phyloP scores from a whole-genome alignment of 23 tunicate genomes.

The Clavelina lepadiformis region DNA sequence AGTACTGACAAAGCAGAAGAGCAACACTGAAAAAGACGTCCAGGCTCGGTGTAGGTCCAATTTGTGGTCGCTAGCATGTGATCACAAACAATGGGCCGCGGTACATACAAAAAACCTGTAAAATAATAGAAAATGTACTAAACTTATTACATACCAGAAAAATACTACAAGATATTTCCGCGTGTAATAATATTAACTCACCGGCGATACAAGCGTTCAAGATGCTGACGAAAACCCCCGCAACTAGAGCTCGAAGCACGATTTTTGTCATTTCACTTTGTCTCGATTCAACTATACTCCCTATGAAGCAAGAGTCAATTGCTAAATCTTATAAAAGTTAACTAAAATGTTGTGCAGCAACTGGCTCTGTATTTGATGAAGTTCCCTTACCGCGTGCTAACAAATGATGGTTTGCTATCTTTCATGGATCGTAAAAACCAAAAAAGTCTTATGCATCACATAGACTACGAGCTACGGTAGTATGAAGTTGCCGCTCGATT shows the following conservation, averaged over 20 bases:
- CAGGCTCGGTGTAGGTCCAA: conserved; percentile 43
- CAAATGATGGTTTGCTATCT: no score
- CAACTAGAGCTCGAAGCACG: conserved; percentile 63
- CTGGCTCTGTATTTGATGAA: no score
- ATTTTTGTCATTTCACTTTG: conserved; percentile 92
- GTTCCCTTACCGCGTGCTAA: no score
- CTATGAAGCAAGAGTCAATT: conserved; percentile 3
- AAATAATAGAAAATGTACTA: no score
- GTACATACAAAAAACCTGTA: conserved; percentile 61
- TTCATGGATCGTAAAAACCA: no score
- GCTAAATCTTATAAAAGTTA: background rate
- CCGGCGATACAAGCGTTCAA: conserved; percentile 92
- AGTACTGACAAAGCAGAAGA: background rate
- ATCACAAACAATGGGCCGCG: conserved; percentile 57
- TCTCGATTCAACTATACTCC: conserved; percentile 16
- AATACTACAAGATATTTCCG: no score
- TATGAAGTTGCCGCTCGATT: no score
- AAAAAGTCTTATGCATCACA: no score
- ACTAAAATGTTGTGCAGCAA: no score
- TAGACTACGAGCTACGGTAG: no score
- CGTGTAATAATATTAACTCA: conserved; percentile 14
- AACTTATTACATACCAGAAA: no score
- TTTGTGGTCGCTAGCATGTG: conserved; percentile 37
- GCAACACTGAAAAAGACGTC: conserved; percentile 46
- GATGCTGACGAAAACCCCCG: conserved; percentile 86